Percentiles rank a stretch among this genome's conserved stretches.
phyloP scores from a whole-genome alignment of 64 coral and sea anemone species.

The Stichodactyla helianthus region DNA sequence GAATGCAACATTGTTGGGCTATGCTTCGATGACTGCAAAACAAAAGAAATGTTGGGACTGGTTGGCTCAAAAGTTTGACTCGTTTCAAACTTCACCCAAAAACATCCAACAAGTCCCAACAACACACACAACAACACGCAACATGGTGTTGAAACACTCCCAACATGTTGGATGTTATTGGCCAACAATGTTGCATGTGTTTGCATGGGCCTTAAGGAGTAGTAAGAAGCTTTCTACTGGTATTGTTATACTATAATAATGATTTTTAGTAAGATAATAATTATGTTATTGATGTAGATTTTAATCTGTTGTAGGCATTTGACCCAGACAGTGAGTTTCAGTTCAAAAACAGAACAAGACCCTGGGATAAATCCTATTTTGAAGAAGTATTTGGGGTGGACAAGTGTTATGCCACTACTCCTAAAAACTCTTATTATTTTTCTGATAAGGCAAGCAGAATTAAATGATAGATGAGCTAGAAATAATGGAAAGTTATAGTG shows the following conservation, averaged over 20 bases:
- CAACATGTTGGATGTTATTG: too few species aligned
- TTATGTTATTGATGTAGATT: background rate
- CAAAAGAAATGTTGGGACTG: too few species aligned
- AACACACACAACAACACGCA: too few species aligned
- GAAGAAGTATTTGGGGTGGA: conserved; percentile 79
- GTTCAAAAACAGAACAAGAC: conserved; percentile 75
- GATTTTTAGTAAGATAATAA: background rate
- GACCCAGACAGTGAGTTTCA: conserved; percentile 90
- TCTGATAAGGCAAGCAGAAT: conserved; percentile 58
- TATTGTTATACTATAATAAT: background rate
- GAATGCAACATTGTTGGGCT: too few species aligned
- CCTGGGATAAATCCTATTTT: conserved; percentile 67
- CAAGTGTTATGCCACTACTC: conserved; percentile 72
- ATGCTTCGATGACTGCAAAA: too few species aligned
- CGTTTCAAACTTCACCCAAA: too few species aligned
- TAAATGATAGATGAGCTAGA: background rate
- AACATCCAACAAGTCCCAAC: too few species aligned
- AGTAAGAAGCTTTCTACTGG: background rate
- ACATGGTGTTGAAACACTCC: too few species aligned
- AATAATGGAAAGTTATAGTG: too few species aligned
- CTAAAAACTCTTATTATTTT: conserved; percentile 57
- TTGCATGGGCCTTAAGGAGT: too few species aligned
- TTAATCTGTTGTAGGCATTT: conserved; percentile 34
- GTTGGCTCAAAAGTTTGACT: too few species aligned
- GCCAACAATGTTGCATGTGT: too few species aligned